Conservation (phyloP, 2,797 vertebrate species). For the Caiman crocodilus region DNA sequence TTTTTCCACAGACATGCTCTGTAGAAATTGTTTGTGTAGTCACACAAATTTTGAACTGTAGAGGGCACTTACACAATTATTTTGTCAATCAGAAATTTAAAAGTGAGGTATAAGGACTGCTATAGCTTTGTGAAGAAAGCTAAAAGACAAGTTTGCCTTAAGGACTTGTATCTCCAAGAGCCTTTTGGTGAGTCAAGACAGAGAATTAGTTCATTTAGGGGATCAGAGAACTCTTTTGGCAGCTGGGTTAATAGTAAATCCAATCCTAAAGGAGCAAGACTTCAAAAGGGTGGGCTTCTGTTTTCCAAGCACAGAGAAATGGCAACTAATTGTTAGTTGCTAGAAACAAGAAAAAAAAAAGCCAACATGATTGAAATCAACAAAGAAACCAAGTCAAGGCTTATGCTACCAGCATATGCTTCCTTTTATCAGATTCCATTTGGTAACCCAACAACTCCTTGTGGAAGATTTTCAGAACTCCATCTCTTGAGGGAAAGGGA, state of each 20-base stretch:
- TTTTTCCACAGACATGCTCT: not conserved
- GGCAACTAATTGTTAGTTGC: fast-evolving
- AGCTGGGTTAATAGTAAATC: not conserved
- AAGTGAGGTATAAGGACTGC: not conserved
- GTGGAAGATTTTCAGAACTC: not conserved
- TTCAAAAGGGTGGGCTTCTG: not conserved
- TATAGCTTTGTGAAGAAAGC: not conserved
- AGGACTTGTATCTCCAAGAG: not conserved
- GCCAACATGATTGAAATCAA: not conserved
- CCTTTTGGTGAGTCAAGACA: not conserved
- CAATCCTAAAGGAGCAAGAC: not conserved
- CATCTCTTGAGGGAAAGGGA: not conserved
- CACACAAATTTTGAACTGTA: not conserved
- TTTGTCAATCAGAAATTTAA: not conserved
- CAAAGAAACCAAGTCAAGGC: not conserved
- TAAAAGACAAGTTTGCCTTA: not conserved
- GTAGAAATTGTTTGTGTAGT: not conserved
- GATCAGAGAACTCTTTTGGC: not conserved
- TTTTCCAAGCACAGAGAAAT: not conserved
- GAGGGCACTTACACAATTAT: not conserved
- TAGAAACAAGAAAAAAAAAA: not conserved
- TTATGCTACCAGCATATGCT: not conserved
- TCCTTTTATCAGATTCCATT: not conserved
- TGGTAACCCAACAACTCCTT: not conserved
- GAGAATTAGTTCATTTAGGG: no score